phyloP scores from a whole-genome alignment of 2,113 vertebrate species.

The Campylomormyrus tamandua region DNA sequence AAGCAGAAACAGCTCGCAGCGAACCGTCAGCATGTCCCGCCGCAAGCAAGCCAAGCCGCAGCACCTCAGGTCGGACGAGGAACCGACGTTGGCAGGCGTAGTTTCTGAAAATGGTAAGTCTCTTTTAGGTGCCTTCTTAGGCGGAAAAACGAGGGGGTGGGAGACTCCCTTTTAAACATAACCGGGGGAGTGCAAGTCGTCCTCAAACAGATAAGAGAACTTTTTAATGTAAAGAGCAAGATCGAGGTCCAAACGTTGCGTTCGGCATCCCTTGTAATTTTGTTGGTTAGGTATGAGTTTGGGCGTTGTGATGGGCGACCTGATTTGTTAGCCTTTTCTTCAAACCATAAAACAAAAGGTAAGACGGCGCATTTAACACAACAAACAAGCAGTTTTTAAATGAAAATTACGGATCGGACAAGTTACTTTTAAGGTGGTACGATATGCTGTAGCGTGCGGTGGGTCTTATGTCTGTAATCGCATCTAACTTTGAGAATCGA shows the following conservation, averaged over 20 bases:
- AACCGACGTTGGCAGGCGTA: conserved; percentile 78
- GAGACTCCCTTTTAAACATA: conserved; percentile 8
- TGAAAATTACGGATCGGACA: not conserved
- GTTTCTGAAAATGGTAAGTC: conserved; percentile 84
- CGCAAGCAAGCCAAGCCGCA: conserved; percentile 99
- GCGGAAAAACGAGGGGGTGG: conserved; percentile 10
- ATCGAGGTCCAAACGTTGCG: conserved; percentile 3
- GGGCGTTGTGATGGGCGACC: not conserved
- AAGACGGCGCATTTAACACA: not conserved
- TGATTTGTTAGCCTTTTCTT: not conserved
- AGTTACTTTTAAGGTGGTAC: not conserved
- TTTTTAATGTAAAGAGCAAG: conserved; percentile 9
- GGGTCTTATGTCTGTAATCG: not conserved
- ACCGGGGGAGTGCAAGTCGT: conserved; percentile 12
- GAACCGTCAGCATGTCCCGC: conserved; percentile 89
- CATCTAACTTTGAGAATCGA: not conserved
- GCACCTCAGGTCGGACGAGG: conserved; percentile 92
- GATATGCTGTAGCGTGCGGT: not conserved
- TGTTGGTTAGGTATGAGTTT: conserved; percentile 16
- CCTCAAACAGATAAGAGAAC: conserved; percentile 17
- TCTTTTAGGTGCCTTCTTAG: conserved; percentile 23
- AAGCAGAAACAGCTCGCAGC: conserved; percentile 71
- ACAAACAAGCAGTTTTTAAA: not conserved
- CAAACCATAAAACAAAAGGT: not conserved
- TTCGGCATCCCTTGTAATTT: conserved; percentile 16